Conservation (phyloP, 2,888 invertebrate species). For the Amiota minor region DNA sequence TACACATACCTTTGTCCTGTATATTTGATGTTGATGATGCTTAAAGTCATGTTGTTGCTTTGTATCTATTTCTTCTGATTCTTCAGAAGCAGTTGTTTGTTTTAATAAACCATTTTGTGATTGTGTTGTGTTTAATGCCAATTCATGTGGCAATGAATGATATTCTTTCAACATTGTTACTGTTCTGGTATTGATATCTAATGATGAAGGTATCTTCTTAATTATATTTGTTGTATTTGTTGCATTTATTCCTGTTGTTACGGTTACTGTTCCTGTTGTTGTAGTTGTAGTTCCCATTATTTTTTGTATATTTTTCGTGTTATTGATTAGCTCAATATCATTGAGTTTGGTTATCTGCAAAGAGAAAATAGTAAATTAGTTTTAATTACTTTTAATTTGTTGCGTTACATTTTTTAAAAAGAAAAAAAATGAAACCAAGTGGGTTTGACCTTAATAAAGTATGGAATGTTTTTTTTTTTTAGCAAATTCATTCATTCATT, state of each 20-base stretch:
- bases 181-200: constrained; percentile 20
- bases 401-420: too few relatives aligned
- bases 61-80: not conserved
- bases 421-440: too few relatives aligned
- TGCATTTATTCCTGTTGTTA: constrained; percentile 33
- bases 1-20: constrained; percentile 66
- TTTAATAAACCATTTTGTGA: constrained; percentile 3
- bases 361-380: constrained; percentile 14
- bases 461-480: constrained; percentile 1
- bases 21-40: constrained; percentile 54
- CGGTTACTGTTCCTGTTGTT: constrained; percentile 42
- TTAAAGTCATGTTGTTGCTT: constrained; percentile 45
- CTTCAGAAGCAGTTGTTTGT: constrained; percentile 40
- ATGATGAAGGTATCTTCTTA: constrained; percentile 17
- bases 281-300: constrained; percentile 61
- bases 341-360: constrained; percentile 76
- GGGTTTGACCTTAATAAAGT: too few relatives aligned
- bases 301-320: constrained; percentile 68
- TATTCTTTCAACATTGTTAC: constrained; percentile 30
- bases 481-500: not conserved
- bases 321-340: constrained; percentile 75
- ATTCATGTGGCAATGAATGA: constrained; percentile 56
- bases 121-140: constrained; percentile 44
- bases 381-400: too few relatives aligned
- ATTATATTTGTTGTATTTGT: constrained; percentile 25